Evolutionary conservation across 1,140 invertebrate genomes (phyloP).

Genomic region (Neoseiulus cucumeris): DNA sequence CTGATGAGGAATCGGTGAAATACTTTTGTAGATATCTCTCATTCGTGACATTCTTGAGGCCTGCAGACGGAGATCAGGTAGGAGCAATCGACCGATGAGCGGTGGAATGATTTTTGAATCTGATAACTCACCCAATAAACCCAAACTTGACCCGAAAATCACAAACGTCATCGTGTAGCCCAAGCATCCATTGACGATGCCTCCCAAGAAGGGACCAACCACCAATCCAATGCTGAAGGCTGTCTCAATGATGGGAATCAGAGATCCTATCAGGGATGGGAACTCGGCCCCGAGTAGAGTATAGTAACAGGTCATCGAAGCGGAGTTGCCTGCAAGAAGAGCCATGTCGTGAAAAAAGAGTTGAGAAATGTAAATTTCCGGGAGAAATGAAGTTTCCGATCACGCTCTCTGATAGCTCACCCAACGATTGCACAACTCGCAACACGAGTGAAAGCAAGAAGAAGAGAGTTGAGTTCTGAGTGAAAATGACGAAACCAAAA

Average conservation of each 20-base stretch:
- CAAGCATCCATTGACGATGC: background rate
- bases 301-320: slow-evolving; percentile 7
- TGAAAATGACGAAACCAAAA: background rate
- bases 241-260: background rate
- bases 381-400: background rate
- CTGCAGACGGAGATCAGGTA: too few species aligned
- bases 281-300: background rate
- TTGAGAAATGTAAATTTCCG: background rate
- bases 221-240: background rate
- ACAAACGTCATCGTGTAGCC: background rate
- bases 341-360: too few species aligned
- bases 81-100: too few species aligned
- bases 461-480: background rate
- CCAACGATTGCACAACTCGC: background rate
- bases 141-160: background rate
- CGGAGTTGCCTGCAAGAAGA: background rate
- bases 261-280: background rate
- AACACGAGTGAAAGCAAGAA: background rate
- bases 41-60: background rate
- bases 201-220: background rate
- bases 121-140: background rate
- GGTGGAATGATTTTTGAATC: background rate
- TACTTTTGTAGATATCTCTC: background rate
- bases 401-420: background rate
- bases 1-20: background rate